Evolutionary conservation across 2,888 invertebrate genomes (phyloP).

Genomic region (Calliphora vomitoria): DNA sequence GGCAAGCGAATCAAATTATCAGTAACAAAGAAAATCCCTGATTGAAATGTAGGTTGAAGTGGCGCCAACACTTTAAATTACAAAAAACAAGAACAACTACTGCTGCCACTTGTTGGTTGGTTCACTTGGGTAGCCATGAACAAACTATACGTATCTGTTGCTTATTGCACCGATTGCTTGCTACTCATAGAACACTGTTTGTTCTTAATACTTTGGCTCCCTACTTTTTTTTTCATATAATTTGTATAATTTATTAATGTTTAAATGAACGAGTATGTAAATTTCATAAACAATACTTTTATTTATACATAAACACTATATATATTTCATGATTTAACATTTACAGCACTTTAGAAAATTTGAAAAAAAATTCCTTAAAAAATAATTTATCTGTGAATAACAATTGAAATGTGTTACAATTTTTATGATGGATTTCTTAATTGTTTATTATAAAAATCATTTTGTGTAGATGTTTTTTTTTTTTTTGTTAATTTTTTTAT

Average conservation of each 20-base stretch:
- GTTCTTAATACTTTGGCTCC: not conserved
- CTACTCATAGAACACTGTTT: not conserved
- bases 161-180: not conserved
- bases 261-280: not conserved
- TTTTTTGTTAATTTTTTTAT: conserved; percentile 3
- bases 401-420: conserved; percentile 32
- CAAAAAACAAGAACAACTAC: not conserved
- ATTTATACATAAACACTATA: conserved; percentile 4
- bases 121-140: too few relatives aligned
- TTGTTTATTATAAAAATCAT: conserved; percentile 52
- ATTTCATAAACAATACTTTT: not conserved
- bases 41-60: conserved; percentile 69
- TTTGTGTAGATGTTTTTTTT: not conserved
- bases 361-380: not conserved
- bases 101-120: conserved; percentile 62
- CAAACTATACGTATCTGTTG: not conserved
- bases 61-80: conserved; percentile 62
- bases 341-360: not conserved
- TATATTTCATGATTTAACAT: not conserved
- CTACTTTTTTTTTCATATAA: not conserved
- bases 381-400: not conserved
- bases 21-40: conserved; percentile 57
- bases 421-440: conserved; percentile 59
- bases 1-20: conserved; percentile 34
- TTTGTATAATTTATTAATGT: not conserved